Evolutionary conservation across 64 coral and sea anemone species (phyloP), one percentile per base, ranked within the genome.

Genomic region (Stichodactyla mertensii): DNA sequence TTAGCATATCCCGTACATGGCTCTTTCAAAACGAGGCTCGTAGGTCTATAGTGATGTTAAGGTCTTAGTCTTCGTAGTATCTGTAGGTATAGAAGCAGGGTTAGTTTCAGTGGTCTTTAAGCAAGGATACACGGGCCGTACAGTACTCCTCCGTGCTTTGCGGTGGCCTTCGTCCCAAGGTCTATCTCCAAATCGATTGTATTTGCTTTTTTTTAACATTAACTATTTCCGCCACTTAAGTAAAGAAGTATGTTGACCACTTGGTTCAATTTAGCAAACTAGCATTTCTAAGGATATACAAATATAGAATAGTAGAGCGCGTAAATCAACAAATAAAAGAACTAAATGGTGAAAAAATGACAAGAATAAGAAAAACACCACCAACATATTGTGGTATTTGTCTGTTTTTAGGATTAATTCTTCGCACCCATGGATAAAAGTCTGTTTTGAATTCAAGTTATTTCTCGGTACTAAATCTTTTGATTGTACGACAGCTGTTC

Each of bases 181-280:
- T 66, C 19, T 66, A 66, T 66, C 62, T 66, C 22, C 19, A 66
- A n/a, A 4, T 66, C 62, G 18, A 66, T 66, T 20, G 9, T 66
- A 66, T 66, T 66, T 22, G 20, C 6, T 22, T 66, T 66, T 7
- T 66, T 66, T 66, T 66, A 6, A 66, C 5, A n/a, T 66, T 22
- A n/a, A n/a, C 62, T 66, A 6, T 66, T 66, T 66, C 62, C 62
- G 62, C 62, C 62, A 66, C 62, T 66, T 66, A 66, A 61, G 59
- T 16, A 61, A 61, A 61, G 1, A 13, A 13, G 18, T 61, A 61
- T n/a, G 62, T n/a, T 66, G 18, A 22, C 18, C 62, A 66, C 62
- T 66, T 66, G 62, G 62, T 7, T n/a, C 62, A 66, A 66, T 66
- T 66, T 66, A 6, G 62, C 62, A n/a, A 66, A 66, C 62, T 66